Evolutionary conservation across 53 echinoderm and acorn worm species (phyloP).

Genomic region (Arbacia lixula): DNA sequence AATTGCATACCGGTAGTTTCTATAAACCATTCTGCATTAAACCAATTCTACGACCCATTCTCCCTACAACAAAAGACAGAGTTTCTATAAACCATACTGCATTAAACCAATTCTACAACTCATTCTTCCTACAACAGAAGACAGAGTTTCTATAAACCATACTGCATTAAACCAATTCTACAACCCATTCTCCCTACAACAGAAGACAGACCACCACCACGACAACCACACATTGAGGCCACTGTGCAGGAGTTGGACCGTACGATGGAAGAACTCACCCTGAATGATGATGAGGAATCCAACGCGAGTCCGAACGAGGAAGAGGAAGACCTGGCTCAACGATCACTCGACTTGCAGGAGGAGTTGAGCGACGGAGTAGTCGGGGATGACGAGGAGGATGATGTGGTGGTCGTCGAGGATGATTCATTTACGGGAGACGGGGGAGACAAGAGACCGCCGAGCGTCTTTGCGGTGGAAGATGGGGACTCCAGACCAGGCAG

Average conservation of each 20-base stretch:
- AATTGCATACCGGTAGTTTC: no score
- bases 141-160: no score
- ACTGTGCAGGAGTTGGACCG: conserved; percentile 30
- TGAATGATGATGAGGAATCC: not conserved
- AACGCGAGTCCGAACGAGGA: not conserved
- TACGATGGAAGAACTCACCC: conserved; percentile 31
- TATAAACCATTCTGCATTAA: no score
- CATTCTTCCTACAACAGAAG: no score
- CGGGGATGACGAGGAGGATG: conserved; percentile 15
- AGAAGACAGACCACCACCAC: conserved; percentile 39
- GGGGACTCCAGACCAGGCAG: conserved; percentile 40
- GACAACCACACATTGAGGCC: not conserved
- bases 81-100: no score
- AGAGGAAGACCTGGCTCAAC: conserved; percentile 10
- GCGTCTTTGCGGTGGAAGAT: conserved; percentile 34
- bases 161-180: not conserved
- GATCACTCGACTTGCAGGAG: not conserved
- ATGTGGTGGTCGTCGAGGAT: conserved; percentile 19
- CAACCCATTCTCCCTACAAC: not conserved
- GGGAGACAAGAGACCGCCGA: not conserved
- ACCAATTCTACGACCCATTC: no score
- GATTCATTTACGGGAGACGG: not conserved
- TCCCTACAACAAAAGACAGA: no score
- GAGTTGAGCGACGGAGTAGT: not conserved
- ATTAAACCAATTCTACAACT: no score